Evolutionary conservation across 2,113 vertebrate species (phyloP), one percentile per base, ranked within the genome.

Genomic region (Micromys minutus): DNA sequence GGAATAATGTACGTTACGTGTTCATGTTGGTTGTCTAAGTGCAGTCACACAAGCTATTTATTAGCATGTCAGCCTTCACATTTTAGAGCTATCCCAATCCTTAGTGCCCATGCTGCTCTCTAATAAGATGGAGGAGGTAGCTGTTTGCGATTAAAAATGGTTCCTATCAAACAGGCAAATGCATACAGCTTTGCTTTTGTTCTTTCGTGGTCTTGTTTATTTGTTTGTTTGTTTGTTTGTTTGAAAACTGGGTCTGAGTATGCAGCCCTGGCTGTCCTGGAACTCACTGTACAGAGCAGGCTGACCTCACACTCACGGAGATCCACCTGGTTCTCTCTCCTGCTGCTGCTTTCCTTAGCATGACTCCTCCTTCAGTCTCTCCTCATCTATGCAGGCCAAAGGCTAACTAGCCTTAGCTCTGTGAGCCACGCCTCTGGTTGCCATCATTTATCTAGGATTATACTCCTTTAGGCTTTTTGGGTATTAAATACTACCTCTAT

Each of bases 91-190:
- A 86, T 80, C 85, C 89, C 95, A 90, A 77, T 75, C 96, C 97
- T 55, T 91, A 92, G 97, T 96, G 90, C 87, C 98, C 89, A 69
- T 92, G 81, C 96, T 98, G 97, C 97, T 98, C 97, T 98, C 97
- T 98, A 98, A 98, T 98, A 98, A 98, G 97, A 45, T 80, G 91
- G 86, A 45, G 67, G 83, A 86, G 84, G 84, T 97, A 96, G 93
- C 39, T 94, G 96, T 96, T 95, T 96, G 77, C 96, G 97, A 97
- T 97, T 89, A 84, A 15, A 96, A 97, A 61, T 93, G 95, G 88
- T 95, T 90, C 8, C 91, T 95, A 96, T 95, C 94, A 57, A 97
- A 83, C 16, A 75, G 52, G 39, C 80, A 79, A 50, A 88, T 76
- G 4, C 55, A 2, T 36, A 39, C 59, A 84, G 26, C 52, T 81